Evolutionary conservation across 1,140 invertebrate species (phyloP).

Genomic region (Steinernema khuongi): DNA sequence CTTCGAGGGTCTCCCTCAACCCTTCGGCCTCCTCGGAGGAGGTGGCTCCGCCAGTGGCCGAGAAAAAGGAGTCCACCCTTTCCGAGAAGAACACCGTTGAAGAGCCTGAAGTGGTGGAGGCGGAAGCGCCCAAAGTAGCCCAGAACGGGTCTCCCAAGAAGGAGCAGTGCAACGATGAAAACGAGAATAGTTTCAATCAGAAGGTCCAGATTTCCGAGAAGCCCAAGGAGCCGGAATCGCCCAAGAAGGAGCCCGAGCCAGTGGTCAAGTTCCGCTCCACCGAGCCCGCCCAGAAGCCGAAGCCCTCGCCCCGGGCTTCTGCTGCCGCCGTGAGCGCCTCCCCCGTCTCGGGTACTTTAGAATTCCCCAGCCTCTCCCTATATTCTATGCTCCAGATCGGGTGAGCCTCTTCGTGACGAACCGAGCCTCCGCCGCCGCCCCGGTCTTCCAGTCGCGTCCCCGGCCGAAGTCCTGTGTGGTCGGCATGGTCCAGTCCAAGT

Average conservation of each 20-base stretch:
- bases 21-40: conserved; percentile 15
- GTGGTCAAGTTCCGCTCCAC: conserved; percentile 12
- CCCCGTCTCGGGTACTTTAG: not conserved
- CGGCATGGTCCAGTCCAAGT: conserved; percentile 58
- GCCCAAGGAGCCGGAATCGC: not conserved
- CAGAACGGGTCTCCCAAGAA: not conserved
- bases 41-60: conserved; percentile 21
- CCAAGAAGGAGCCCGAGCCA: not conserved
- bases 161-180: no score
- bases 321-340: conserved; percentile 19
- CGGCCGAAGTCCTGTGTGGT: conserved; percentile 43
- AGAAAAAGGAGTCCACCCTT: conserved; percentile 21
- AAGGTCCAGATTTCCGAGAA: not conserved
- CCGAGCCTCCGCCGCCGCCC: not conserved
- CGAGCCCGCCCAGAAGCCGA: conserved; percentile 12
- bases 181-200: no score
- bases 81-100: not conserved
- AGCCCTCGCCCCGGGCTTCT: conserved; percentile 14
- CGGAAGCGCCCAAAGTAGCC: not conserved
- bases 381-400: not conserved
- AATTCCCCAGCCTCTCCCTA: not conserved
- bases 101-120: not conserved
- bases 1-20: conserved; percentile 28
- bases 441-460: conserved; percentile 23
- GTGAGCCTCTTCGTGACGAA: not conserved